phyloP scores from a whole-genome alignment of 1,140 invertebrate genomes.

The Drosophila repleta region DNA sequence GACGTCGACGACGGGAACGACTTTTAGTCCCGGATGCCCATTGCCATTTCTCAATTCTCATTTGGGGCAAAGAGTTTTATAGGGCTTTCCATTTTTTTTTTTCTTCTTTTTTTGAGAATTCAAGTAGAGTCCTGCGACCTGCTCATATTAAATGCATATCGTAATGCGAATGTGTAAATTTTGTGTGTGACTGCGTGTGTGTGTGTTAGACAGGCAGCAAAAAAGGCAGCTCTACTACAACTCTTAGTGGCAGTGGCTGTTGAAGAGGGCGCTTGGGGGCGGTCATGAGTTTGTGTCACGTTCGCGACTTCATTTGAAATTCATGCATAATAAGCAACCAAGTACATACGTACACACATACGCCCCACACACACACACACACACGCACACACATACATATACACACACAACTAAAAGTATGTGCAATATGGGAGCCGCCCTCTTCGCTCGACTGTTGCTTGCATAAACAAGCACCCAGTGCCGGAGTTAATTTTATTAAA shows the following conservation, averaged over 20 bases:
- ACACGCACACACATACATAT: slow-evolving; percentile 18
- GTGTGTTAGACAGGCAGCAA: slow-evolving; percentile 15
- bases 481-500: slow-evolving; percentile 79
- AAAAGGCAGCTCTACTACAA: slow-evolving; percentile 30
- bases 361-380: slow-evolving; percentile 19
- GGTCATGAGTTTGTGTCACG: slow-evolving; percentile 78
- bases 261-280: slow-evolving; percentile 46
- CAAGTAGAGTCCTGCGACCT: slow-evolving; percentile 1
- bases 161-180: slow-evolving; percentile 80
- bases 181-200: slow-evolving; percentile 31
- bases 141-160: slow-evolving; percentile 79
- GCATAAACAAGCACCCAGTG: slow-evolving; percentile 81
- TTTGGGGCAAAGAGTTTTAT: slow-evolving; percentile 71
- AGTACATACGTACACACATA: slow-evolving; percentile 57
- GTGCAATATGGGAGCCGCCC: slow-evolving; percentile 65
- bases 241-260: not conserved
- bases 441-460: slow-evolving; percentile 56
- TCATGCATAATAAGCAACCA: slow-evolving; percentile 81
- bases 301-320: slow-evolving; percentile 81
- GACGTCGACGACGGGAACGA: slow-evolving; percentile 7
- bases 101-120: slow-evolving; percentile 27
- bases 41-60: slow-evolving; percentile 48
- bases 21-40: slow-evolving; percentile 34
- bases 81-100: slow-evolving; percentile 66
- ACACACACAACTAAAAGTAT: slow-evolving; percentile 25